Base-by-base conservation (phyloP, 2,113 vertebrate species). In the Cyrtonyx montezumae region DNA sequence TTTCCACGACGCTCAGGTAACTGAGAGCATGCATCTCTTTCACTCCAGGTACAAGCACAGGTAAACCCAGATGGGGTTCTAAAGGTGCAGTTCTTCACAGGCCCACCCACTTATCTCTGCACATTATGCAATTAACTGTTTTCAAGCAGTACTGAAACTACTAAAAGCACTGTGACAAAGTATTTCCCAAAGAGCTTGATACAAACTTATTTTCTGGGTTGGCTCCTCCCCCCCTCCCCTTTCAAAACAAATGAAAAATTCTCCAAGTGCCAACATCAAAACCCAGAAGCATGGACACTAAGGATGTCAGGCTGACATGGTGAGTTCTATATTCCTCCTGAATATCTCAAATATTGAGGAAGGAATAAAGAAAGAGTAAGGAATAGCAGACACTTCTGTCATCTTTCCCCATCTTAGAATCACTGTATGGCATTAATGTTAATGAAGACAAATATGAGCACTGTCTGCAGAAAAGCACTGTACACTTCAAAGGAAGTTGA, bases 11-110 rank as follows among this genome's bases (percentile, higher is more conserved):
- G 42, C 32, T 34, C 65, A 89, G 2, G 6, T 32, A 83, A 79
- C 0, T n/a, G 37, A 45, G 4, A 9, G 14, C 69, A 84, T 14
- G 5, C 1, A 11, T 19, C 19, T 6, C 23, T 71, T 63, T 8
- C 30, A 42, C 51, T 79, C 51, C 7, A 1, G 37, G 34, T 11
- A 56, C 1, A 15, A 45, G 9, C 20, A 15, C 18, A 40, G 28
- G 40, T 19, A 75, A 84, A 48, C 3, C 51, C 66, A 28, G 62
- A 43, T 0, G 0, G 1, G 0, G 9, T 26, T 51, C 23, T 28
- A 49, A 71, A 79, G 18, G 0, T 59, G 6, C 16, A 63, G 40
- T 18, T 91, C 69, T 80, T 61, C 56, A 67, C 51, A 62, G 37
- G 4, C 26, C 56, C 30, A 51, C 26, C 13, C 0, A 0, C 23